A percentile compares a stretch with the other conserved stretches of the same genome.
phyloP scores from a whole-genome alignment of 2,888 invertebrate species.

The Perizoma affinitatum region DNA sequence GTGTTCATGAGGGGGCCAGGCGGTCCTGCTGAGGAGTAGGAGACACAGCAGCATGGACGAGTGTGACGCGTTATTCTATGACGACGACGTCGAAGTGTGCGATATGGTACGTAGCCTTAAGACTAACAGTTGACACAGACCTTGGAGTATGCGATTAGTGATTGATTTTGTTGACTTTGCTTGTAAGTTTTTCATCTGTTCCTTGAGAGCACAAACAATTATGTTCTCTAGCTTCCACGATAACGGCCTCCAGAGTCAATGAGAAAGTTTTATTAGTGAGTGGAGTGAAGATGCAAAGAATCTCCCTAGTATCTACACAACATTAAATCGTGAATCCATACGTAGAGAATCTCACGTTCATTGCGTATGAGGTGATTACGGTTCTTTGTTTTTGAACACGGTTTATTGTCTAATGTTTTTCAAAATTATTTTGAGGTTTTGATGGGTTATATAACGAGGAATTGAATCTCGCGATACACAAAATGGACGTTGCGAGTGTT shows the following conservation, averaged over 20 bases:
- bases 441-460: conserved; percentile 50
- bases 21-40: conserved; percentile 66
- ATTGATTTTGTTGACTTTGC: conserved; percentile 17
- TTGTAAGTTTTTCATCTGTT: not conserved
- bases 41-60: conserved; percentile 78
- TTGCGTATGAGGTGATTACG: too few species aligned
- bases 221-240: too few species aligned
- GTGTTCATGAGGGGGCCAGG: conserved; percentile 75
- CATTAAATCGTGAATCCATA: too few species aligned
- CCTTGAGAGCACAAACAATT: too few species aligned
- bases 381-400: too few species aligned
- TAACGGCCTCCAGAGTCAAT: too few species aligned
- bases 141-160: conserved; percentile 42
- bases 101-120: conserved; percentile 72
- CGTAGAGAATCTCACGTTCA: too few species aligned
- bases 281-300: too few species aligned
- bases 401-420: too few species aligned
- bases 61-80: conserved; percentile 79
- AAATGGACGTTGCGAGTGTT: conserved; percentile 55
- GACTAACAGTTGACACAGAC: conserved; percentile 9
- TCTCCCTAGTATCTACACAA: too few species aligned
- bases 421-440: conserved; percentile 11
- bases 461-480: conserved; percentile 41
- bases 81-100: conserved; percentile 82
- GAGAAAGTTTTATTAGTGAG: too few species aligned